Base-by-base conservation (phyloP, 2,797 vertebrate genomes). In the Lycodopsis pacificus region DNA sequence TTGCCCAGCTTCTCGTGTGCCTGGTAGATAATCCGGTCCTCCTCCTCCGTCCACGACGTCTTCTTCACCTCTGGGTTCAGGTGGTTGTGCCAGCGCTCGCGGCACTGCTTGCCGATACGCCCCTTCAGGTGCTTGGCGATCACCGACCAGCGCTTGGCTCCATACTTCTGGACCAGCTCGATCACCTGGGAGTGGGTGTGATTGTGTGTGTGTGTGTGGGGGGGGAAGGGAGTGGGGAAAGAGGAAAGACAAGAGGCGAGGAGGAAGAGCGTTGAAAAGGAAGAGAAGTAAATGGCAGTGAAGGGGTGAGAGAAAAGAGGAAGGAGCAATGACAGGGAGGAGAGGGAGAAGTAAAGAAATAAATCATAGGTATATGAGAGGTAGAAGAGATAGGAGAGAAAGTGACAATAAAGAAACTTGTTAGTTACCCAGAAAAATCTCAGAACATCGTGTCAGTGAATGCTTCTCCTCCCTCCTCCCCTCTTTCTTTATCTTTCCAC, bases 1-100 rank as follows among this genome's bases (percentile, higher is more conserved):
- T 99, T 99, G 89, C 98, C 98, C 89, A 99, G 96, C 83, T 97
- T 98, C 93, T 99, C 99, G 77, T 99, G 98, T 42, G 98, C 98
- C 92, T 99, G 97, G 95, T 99, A 99, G 95, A 99, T 99, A 93
- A 99, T 98, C 84, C 97, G 95, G 94, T 99, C 98, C 93, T 99
- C 98, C 91, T 99, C 98, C 93, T 99, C 98, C 4, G 98, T 99
- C 98, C 98, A 99, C 69, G 98, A 99, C 27, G 98, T 99, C 96
- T 99, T 99, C 95, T 99, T 99, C 90, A 99, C 98, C 96, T 99
- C 98, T 44, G 98, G 98, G 95, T 99, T 99, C 91, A 99, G 94
- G 92, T 99, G 98, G 94, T 99, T 99, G 95, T 99, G 98, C 98
- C 98, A 99, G 90, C 98, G 97, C 93, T 99, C 98, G 44, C 98